Base-by-base conservation (phyloP, 2,888 invertebrate species). In the Scaptomyza parva region DNA sequence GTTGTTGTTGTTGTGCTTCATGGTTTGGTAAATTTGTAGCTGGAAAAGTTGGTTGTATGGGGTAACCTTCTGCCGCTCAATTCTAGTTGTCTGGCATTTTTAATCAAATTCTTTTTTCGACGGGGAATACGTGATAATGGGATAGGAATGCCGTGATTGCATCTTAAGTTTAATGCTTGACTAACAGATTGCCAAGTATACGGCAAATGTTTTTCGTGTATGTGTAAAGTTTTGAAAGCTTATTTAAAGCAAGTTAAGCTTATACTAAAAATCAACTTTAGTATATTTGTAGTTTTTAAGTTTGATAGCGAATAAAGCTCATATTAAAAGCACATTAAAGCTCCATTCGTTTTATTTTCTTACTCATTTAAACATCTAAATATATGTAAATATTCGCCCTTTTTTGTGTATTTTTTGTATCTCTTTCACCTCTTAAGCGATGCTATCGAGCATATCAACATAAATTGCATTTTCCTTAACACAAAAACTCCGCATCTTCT, bases 381-480 rank as follows among this genome's bases (percentile, higher is more conserved):
- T 4, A n/a, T 33, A 33, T 33, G 14, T 9, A 18, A 45, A 22
- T 20, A 17, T 41, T 40, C 17, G 35, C 12, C 41, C 43, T 24
- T 50, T 44, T 35, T 48, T 55, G 55, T 57, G 59, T 67, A 28
- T 50, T 28, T 45, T 47, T 54, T 37, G 33, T 50, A 52, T 47
- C 39, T 70, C 18, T 76, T 51, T 47, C 57, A 62, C 43, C 57
- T 62, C 18, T 64, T 67, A 58, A 57, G 39, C 57, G 54, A 70
- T 62, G 65, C 57, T 64, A 75, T 75, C 67, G 66, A 68, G 77
- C 77, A 72, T 69, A 72, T 65, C 77, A 67, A 65, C 82, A 70
- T 75, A 41, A 40, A 59, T 65, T 71, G 78, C 61, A 71, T 62
- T 70, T 77, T 60, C 63, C 72, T 68, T 70, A 41, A 66, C 54